Base-by-base conservation (phyloP, 2,797 vertebrate genomes). In the Gambelia wislizenii region DNA sequence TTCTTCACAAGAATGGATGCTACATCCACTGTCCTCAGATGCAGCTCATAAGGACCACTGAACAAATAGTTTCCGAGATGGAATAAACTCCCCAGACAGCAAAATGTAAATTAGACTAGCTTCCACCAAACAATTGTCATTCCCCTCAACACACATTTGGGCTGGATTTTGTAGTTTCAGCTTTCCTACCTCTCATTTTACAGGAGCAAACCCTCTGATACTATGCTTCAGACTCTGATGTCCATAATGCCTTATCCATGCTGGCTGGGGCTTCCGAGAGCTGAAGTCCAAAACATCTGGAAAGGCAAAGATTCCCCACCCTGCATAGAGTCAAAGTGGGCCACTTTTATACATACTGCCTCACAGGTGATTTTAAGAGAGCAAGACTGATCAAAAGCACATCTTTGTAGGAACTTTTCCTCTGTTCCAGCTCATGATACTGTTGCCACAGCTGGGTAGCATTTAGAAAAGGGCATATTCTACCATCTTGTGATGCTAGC, bases 21-120 rank as follows among this genome's bases (percentile, higher is more conserved):
- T 18, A 72, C 22, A 27, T 79, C 36, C 27, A 22, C n/a, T 36
- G 6, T 14, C 27, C 36, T 70, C 42, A 47, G 13, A 72, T 80
- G 22, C 2, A 1, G 16, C 42, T n/a, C 25, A 47, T 70, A 70
- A 20, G 6, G 54, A 14, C 30, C 22, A 42, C 54, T 7, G 39
- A 92, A 83, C 54, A 54, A 89, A 30, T 91, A 16, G 70, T 94
- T 92, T 93, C 87, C 39, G 85, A 94, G 83, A 70, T 89, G 54
- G 89, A 91, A 80, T 44, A 86, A 78, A 89, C 4, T 2, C 13
- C n/a, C 16, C 83, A 81, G 90, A 89, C 89, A 91, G 90, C n/a
- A 92, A 87, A 70, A 74, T 8, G 74, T 36, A 69, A 88, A 36
- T 70, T 10, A 70, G 61, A 92, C 86, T 20, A 42, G 85, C 90